These are phyloP conservation scores for Heliothis peltigera DNA, from an alignment of 2,888 invertebrate genomes.

Conservation along the genomic window DNA sequence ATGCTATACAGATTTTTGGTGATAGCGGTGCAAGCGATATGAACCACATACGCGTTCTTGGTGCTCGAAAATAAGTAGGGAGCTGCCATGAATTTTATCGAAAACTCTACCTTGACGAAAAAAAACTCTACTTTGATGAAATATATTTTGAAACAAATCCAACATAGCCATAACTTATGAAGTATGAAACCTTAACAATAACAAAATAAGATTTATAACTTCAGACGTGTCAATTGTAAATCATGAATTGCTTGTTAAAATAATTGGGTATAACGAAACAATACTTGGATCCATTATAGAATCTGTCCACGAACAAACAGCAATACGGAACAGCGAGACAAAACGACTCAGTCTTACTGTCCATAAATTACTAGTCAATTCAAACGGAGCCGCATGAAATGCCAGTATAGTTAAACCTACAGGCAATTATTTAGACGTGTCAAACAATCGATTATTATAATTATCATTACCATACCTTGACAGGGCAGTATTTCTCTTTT, in stretches of 20 bases:
- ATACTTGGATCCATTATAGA: slow-evolving; percentile 13
- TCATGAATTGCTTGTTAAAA: background rate
- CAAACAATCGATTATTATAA: slow-evolving; percentile 60
- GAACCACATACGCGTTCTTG: no score
- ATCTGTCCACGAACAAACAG: slow-evolving; percentile 31
- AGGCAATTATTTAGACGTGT: slow-evolving; percentile 59
- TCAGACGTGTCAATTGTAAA: no score
- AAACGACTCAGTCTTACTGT: slow-evolving; percentile 16
- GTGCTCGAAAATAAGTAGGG: no score
- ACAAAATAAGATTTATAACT: no score
- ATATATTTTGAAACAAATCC: no score
- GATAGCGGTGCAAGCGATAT: no score
- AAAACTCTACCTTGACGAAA: no score
- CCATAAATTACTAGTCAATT: slow-evolving; percentile 49
- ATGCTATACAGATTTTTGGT: no score
- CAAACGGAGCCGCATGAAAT: slow-evolving; percentile 38
- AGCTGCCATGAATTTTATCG: no score
- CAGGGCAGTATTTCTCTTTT: slow-evolving; percentile 46
- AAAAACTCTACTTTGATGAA: no score
- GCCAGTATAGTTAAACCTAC: slow-evolving; percentile 49
- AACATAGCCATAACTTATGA: no score
- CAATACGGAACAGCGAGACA: slow-evolving; percentile 4
- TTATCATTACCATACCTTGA: slow-evolving; percentile 58
- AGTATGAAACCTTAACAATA: no score
- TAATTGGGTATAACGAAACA: slow-evolving; percentile 6